phyloP scores from a whole-genome alignment of 2,797 vertebrate species.

The Lycodopsis pacificus region DNA sequence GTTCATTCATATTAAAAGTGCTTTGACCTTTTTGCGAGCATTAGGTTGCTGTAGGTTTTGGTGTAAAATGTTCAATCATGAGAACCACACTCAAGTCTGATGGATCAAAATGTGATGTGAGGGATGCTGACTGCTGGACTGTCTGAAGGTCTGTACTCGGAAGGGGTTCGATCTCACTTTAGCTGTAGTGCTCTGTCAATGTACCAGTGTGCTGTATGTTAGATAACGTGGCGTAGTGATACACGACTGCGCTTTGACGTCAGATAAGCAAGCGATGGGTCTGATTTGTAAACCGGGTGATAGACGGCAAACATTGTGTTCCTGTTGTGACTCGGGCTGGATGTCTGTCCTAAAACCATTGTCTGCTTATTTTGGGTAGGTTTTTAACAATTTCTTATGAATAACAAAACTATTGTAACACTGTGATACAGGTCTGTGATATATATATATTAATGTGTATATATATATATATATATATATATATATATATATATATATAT shows the following conservation, averaged over 20 bases:
- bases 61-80: background rate
- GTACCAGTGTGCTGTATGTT: conserved; percentile 7
- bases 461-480: too few species aligned
- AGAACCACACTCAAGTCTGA: background rate
- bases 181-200: conserved; percentile 30
- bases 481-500: too few species aligned
- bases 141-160: background rate
- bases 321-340: background rate
- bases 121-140: background rate
- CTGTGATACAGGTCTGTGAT: background rate
- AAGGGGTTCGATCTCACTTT: conserved; percentile 8
- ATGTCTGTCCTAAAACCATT: background rate
- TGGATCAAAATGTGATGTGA: background rate
- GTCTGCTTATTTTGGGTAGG: background rate
- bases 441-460: too few species aligned
- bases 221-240: conserved; percentile 2
- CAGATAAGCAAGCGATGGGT: conserved; percentile 12
- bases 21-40: conserved; percentile 4
- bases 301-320: background rate
- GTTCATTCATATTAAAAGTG: background rate
- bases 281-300: background rate
- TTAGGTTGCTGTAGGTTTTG: conserved; percentile 2
- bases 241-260: conserved; percentile 3
- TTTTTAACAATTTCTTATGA: background rate
- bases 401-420: background rate